Conservation (phyloP, 2,113 vertebrate genomes). For the Hymenochirus boettgeri region DNA sequence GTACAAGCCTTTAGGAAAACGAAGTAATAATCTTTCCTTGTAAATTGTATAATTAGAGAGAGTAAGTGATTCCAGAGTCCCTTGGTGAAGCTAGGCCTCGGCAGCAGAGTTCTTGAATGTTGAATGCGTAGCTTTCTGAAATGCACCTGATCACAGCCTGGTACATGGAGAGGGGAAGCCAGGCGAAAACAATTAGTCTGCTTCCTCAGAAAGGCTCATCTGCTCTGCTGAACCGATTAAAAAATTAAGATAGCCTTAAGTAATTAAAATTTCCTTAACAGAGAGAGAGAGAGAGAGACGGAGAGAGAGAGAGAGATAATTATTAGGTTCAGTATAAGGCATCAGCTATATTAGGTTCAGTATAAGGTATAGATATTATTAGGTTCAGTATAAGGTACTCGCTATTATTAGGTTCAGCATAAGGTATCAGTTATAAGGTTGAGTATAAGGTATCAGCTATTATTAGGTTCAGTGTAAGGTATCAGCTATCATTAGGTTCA, state of each 20-base stretch:
- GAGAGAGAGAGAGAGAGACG: conserved; percentile 15
- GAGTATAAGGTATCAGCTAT: too few relatives aligned
- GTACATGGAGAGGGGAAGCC: conserved; percentile 12
- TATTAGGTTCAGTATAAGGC: too few relatives aligned
- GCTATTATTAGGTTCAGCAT: too few relatives aligned
- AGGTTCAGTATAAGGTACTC: too few relatives aligned
- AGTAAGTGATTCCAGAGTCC: not conserved
- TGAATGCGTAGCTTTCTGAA: too few relatives aligned
- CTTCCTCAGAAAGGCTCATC: conserved; percentile 37
- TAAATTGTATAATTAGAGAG: conserved; percentile 1
- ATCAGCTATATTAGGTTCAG: too few relatives aligned
- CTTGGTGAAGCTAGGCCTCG: not conserved
- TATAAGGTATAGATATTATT: too few relatives aligned
- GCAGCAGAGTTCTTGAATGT: not conserved
- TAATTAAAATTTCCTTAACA: conserved; percentile 46
- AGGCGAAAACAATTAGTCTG: conserved; percentile 27
- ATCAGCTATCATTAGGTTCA: too few relatives aligned
- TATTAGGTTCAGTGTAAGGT: too few relatives aligned
- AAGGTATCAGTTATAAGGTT: too few relatives aligned
- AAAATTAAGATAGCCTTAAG: conserved; percentile 55
- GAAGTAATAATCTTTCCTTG: conserved; percentile 33
- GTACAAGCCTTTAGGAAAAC: not conserved
- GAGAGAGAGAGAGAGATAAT: too few relatives aligned
- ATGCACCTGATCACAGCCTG: not conserved
- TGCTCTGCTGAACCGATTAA: conserved; percentile 41